Percentiles rank a stretch among this genome's conserved stretches.
phyloP scores from a whole-genome alignment of 2,888 invertebrate genomes.

The Tigriopus californicus region DNA sequence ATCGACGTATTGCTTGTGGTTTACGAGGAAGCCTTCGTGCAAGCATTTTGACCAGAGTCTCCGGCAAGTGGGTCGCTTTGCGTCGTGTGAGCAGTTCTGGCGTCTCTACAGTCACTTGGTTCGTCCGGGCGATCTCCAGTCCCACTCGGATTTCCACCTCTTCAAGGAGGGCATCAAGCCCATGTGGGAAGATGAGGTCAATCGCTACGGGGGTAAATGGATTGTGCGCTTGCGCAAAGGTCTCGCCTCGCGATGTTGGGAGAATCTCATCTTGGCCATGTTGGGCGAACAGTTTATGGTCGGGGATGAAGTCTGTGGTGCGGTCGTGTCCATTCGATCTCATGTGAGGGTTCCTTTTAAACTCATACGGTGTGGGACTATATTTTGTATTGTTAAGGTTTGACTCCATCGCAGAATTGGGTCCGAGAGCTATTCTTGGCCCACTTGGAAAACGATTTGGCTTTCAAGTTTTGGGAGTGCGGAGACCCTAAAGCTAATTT shows the following conservation, averaged over 20 bases:
- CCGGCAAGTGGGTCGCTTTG: slow-evolving; percentile 60
- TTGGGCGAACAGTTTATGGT: slow-evolving; percentile 98
- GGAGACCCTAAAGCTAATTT: too few species aligned
- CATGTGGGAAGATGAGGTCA: slow-evolving; percentile 94
- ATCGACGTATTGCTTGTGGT: slow-evolving; percentile 86
- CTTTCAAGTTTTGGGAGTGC: too few species aligned
- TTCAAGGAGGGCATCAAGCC: slow-evolving; percentile 97
- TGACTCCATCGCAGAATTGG: too few species aligned
- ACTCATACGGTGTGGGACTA: too few species aligned
- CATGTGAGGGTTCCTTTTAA: too few species aligned
- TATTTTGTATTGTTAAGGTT: too few species aligned
- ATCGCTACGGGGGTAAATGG: slow-evolving; percentile 95
- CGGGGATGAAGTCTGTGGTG: slow-evolving; percentile 92
- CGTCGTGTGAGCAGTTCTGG: slow-evolving; percentile 96
- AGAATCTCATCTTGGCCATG: slow-evolving; percentile 94
- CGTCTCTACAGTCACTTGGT: slow-evolving; percentile 75
- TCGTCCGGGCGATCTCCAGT: slow-evolving; percentile 69
- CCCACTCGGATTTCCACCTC: slow-evolving; percentile 55
- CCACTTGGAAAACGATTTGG: too few species aligned
- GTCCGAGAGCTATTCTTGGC: too few species aligned
- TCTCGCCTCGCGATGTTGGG: slow-evolving; percentile 90
- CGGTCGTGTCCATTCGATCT: slow-evolving; percentile 52
- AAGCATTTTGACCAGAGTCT: slow-evolving; percentile 57
- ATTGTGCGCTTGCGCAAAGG: slow-evolving; percentile 84
- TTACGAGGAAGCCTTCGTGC: slow-evolving; percentile 41